A percentile compares a stretch with the other conserved stretches of the same genome.
phyloP scores from a whole-genome alignment of 2,113 vertebrate species.

The Anarrhichthys ocellatus region DNA sequence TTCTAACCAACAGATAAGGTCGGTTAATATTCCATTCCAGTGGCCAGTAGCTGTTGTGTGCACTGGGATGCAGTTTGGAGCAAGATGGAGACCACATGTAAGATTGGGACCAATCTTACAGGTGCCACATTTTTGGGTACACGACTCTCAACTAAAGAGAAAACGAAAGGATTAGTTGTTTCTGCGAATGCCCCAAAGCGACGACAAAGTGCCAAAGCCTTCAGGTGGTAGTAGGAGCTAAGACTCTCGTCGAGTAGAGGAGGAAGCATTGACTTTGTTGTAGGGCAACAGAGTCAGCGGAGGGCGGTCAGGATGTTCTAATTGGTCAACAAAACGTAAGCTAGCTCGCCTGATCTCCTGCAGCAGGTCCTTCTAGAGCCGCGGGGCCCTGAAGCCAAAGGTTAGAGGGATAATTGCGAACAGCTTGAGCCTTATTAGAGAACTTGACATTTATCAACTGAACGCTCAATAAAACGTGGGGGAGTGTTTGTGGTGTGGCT shows the following conservation, averaged over 20 bases:
- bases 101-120: not conserved
- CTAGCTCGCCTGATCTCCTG: too few species aligned
- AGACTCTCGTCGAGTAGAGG: not conserved
- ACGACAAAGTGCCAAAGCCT: not conserved
- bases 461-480: not conserved
- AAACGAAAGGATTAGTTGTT: not conserved
- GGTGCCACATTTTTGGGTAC: not conserved
- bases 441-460: not conserved
- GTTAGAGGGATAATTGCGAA: not conserved
- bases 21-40: not conserved
- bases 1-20: not conserved
- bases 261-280: not conserved
- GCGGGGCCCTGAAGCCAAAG: too few species aligned
- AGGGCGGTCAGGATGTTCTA: not conserved
- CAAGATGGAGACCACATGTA: not conserved
- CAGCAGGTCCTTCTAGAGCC: too few species aligned
- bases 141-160: not conserved
- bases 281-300: not conserved
- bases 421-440: not conserved
- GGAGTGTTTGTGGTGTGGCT: not conserved
- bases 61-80: not conserved
- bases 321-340: too few species aligned
- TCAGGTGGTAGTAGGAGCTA: not conserved
- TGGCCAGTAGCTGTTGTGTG: not conserved
- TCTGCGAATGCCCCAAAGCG: not conserved